A percentile compares a stretch with the other conserved stretches of the same genome.
These are phyloP conservation scores for Torymus aiolomorphi DNA, from an alignment of 2,888 invertebrate genomes.

Conservation along the genomic window DNA sequence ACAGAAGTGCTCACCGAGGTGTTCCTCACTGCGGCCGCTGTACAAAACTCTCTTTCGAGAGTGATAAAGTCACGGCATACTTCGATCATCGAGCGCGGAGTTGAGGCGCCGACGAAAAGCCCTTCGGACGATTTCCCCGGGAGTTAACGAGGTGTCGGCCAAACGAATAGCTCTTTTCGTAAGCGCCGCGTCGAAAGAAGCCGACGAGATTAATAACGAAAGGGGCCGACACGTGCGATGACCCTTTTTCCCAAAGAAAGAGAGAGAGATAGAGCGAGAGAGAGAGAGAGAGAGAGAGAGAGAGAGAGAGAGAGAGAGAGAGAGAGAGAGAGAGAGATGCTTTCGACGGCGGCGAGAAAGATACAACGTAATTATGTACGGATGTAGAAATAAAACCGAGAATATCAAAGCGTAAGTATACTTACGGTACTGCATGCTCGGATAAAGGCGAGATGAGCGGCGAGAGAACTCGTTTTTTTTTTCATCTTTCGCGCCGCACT, in stretches of 20 bases:
- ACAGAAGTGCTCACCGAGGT: too few species aligned
- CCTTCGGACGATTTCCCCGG: constrained; percentile 15
- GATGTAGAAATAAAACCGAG: constrained; percentile 46
- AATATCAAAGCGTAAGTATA: constrained; percentile 37
- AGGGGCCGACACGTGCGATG: constrained; percentile 16
- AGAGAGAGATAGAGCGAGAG: too few species aligned
- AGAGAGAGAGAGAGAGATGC: neutral
- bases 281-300: neutral
- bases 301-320: neutral
- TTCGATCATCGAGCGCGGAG: neutral
- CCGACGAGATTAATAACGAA: constrained; percentile 36
- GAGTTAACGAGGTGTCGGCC: constrained; percentile 45
- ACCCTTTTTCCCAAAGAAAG: neutral
- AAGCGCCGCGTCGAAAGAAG: constrained; percentile 12
- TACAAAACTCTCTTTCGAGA: neutral
- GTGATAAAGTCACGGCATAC: constrained; percentile 23
- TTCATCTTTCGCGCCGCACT: constrained; percentile 13
- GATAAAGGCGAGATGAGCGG: constrained; percentile 6
- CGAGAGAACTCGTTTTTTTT: constrained; percentile 18
- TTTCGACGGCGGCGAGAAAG: neutral
- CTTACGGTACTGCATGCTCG: constrained; percentile 15
- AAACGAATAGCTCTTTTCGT: constrained; percentile 33
- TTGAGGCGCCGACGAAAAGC: neutral
- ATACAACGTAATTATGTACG: constrained; percentile 50
- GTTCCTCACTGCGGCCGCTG: too few species aligned